A percentile compares a stretch with the other conserved stretches of the same genome.
phyloP scores from a whole-genome alignment of 2,797 vertebrate species.

The Rhinatrema bivittatum region DNA sequence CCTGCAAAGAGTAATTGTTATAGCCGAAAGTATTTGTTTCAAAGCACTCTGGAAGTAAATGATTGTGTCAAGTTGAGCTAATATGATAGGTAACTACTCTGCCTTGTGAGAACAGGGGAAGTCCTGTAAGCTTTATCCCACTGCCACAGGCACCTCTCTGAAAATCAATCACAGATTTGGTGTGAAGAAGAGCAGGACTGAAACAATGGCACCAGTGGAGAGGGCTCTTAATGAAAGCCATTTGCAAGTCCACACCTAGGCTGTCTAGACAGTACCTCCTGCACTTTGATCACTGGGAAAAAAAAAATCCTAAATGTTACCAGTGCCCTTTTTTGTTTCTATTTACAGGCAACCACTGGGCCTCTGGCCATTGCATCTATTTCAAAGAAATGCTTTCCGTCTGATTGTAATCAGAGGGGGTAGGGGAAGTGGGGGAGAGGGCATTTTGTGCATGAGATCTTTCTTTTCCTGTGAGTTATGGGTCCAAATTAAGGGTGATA shows the following conservation, averaged over 20 bases:
- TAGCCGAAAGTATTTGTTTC: conserved; percentile 66
- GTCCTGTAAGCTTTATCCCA: conserved; percentile 62
- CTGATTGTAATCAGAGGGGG: conserved; percentile 72
- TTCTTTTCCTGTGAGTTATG: conserved; percentile 25
- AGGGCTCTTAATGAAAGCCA: conserved; percentile 69
- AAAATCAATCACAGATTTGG: conserved; percentile 84
- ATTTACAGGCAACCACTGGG: conserved; percentile 48
- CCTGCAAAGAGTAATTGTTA: conserved; percentile 36
- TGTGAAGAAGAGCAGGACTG: conserved; percentile 57
- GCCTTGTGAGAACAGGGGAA: conserved; percentile 62
- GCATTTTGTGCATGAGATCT: conserved; percentile 28
- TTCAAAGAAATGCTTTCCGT: conserved; percentile 79
- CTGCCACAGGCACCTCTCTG: conserved; percentile 75
- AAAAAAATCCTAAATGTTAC: conserved; percentile 60
- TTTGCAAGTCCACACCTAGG: conserved; percentile 68
- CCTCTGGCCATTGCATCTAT: conserved; percentile 69
- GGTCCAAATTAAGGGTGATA: conserved; percentile 1
- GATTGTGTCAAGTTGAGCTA: conserved; percentile 78
- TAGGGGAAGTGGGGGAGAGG: conserved; percentile 34
- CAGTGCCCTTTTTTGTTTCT: conserved; percentile 47
- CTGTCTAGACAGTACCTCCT: conserved; percentile 62
- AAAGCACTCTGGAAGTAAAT: conserved; percentile 60
- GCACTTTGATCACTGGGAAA: conserved; percentile 67
- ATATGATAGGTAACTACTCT: conserved; percentile 69
- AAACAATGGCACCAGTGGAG: conserved; percentile 51